Evolutionary conservation across 2,888 invertebrate genomes (phyloP), one percentile per base, ranked within the genome.

Genomic region (Dione vanillae): DNA sequence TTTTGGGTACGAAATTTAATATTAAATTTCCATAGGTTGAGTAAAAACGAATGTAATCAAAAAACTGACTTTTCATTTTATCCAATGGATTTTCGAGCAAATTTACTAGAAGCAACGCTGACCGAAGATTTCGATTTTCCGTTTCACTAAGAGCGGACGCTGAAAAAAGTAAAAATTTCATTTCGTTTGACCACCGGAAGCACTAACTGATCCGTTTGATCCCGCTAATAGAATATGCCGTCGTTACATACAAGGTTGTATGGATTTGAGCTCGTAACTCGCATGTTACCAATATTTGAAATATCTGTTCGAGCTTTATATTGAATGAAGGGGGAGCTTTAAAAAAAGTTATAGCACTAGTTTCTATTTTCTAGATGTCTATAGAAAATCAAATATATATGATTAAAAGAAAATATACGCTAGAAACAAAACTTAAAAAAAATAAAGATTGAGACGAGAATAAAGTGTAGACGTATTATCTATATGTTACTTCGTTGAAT

Each of bases 181-280:
- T 77, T 79, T 78, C 79, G 77, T 80, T 75, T 79, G 80, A 81
- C 81, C 85, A 85, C 88, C 86, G 86, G 82, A 62, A 82, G 80
- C 67, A 73, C 80, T 84, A 83, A 84, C 86, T 85, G 79, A 78
- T 79, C 75, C 85, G 85, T 88, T 89, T 87, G 87, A 90, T 89
- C 86, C 80, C 80, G 80, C 43, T 88, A 86, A 90, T 89, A 84
- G 79, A 75, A 80, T 81, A 76, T 74, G 69, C 69, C 41, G 56
- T 43, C 64, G 19, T 62, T 54, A 10, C n/a, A 37, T 47, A 62
- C 45, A 45, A 41, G 14, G 20, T 37, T 64, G 9, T 37, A 49
- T 40, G 8, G 14, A 20, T 27, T 27, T 35, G n/a, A n/a, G 16
- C 14, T 20, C 11, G 14, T n/a, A 35, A 16, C 27, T 61, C 16